These are phyloP conservation scores for Pseudochirops corinnae DNA, from an alignment of 2,797 vertebrate genomes.

Conservation along the genomic window DNA sequence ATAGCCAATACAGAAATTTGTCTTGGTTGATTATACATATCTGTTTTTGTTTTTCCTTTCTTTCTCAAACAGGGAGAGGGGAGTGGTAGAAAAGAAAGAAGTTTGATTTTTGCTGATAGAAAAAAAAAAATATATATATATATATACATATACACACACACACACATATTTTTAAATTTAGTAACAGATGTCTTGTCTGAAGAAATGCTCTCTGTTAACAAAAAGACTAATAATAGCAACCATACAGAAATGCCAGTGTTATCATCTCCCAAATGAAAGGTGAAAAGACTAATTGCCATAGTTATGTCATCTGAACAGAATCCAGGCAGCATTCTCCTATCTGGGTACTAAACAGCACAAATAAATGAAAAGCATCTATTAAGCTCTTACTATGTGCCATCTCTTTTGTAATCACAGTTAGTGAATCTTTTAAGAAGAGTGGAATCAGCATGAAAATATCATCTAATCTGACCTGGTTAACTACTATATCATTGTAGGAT, in stretches of 20 bases:
- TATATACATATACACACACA: too few relatives aligned
- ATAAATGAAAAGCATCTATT: not conserved
- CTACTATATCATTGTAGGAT: not conserved
- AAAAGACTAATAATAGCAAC: not conserved
- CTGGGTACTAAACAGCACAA: not conserved
- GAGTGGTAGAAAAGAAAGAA: too few relatives aligned
- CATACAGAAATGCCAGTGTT: not conserved
- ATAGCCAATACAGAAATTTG: too few relatives aligned
- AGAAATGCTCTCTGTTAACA: not conserved
- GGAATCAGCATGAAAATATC: not conserved
- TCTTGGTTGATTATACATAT: too few relatives aligned
- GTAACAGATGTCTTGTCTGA: not conserved
- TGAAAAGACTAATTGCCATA: too few relatives aligned
- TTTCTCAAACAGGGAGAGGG: too few relatives aligned
- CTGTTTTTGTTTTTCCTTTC: too few relatives aligned
- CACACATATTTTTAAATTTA: too few relatives aligned
- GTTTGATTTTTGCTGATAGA: too few relatives aligned
- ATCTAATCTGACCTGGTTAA: slow-evolving; percentile 35
- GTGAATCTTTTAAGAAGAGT: not conserved
- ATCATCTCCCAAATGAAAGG: not conserved
- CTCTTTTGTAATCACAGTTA: not conserved
- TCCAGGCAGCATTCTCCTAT: not conserved
- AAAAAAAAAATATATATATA: too few relatives aligned
- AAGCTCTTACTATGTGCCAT: not conserved
- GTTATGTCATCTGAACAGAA: not conserved